Percentiles rank a stretch among this genome's conserved stretches.
phyloP scores from a whole-genome alignment of 2,113 vertebrate genomes.

The Hystrix cristata region DNA sequence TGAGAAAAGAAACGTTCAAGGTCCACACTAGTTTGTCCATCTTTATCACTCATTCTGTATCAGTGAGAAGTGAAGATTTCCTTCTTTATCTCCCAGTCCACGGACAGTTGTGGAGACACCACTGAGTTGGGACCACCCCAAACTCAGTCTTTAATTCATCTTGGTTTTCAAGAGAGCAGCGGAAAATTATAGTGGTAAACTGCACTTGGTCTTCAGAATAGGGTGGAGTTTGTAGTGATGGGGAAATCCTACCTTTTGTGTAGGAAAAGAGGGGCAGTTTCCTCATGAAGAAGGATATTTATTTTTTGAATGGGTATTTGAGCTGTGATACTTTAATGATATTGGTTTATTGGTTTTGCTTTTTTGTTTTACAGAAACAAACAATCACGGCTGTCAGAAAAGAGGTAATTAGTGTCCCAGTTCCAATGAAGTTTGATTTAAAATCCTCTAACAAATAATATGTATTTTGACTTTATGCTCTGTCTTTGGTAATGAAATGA shows the following conservation, averaged over 20 bases:
- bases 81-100: not conserved
- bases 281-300: not conserved
- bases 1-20: not conserved
- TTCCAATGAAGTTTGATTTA: not conserved
- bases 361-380: conserved; percentile 91
- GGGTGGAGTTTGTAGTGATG: not conserved
- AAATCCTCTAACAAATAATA: not conserved
- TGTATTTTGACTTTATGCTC: not conserved
- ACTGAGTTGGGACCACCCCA: not conserved
- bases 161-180: not conserved
- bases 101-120: not conserved
- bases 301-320: conserved; percentile 32
- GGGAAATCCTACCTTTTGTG: not conserved
- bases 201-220: not conserved
- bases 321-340: conserved; percentile 5
- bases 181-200: not conserved
- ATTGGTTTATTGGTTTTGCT: conserved; percentile 61
- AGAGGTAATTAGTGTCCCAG: conserved; percentile 90
- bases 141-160: not conserved
- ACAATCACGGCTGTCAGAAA: conserved; percentile 93
- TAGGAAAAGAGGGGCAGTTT: not conserved
- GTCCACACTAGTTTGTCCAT: rapidly evolving
- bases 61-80: not conserved
- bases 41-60: not conserved
- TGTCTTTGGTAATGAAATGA: not conserved